phyloP scores from a whole-genome alignment of 2,888 invertebrate genomes.

The Eristalis intricaria region DNA sequence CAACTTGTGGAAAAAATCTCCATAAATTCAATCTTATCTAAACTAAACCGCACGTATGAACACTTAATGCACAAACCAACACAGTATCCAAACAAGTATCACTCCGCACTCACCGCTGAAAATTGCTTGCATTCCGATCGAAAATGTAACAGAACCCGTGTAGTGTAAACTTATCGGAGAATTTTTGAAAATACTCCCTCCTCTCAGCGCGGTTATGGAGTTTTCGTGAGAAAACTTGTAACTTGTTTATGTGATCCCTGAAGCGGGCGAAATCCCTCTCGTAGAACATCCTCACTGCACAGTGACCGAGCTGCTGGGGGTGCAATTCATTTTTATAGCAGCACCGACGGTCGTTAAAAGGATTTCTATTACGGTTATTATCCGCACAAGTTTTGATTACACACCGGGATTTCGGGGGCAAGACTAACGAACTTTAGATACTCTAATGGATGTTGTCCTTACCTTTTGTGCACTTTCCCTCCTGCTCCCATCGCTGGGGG shows the following conservation, averaged over 20 bases:
- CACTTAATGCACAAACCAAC: too few species aligned
- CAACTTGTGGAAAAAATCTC: too few species aligned
- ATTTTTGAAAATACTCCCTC: conserved; percentile 47
- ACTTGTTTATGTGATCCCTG: conserved; percentile 39
- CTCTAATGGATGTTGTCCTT: conserved; percentile 41
- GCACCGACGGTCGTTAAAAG: conserved; percentile 53
- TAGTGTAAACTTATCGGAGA: conserved; percentile 40
- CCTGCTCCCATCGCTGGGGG: background rate
- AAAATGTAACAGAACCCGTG: conserved; percentile 54
- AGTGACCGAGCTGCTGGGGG: conserved; percentile 5
- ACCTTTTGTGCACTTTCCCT: background rate
- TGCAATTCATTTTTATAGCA: conserved; percentile 56
- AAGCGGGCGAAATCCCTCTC: conserved; percentile 45
- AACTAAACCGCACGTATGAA: too few species aligned
- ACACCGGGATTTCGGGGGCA: conserved; percentile 45
- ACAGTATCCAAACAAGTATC: background rate
- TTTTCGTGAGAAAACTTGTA: conserved; percentile 56
- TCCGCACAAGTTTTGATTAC: conserved; percentile 61
- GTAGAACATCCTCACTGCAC: conserved; percentile 52
- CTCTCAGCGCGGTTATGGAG: conserved; percentile 27
- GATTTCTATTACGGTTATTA: conserved; percentile 70
- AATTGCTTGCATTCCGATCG: conserved; percentile 24
- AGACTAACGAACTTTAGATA: conserved; percentile 34
- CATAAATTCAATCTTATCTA: too few species aligned
- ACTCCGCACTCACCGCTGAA: conserved; percentile 32